phyloP scores from a whole-genome alignment of 2,888 invertebrate species.

The Diaphora mendica region DNA sequence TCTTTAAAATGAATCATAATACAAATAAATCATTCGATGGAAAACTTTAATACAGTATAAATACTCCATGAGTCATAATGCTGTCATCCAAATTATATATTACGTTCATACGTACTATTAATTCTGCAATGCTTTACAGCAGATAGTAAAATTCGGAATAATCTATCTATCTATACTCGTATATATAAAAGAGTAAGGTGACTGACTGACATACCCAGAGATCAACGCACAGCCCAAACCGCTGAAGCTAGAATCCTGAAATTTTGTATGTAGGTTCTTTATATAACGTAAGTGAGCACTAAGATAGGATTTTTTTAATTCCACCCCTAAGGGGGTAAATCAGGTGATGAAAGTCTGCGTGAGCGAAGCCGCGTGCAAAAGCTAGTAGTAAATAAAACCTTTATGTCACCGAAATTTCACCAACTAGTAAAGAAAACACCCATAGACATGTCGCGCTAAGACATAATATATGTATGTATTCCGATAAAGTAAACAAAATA shows the following conservation, averaged over 20 bases:
- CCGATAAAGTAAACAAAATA: not conserved
- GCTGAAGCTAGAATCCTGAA: too few relatives aligned
- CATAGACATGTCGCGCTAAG: conserved; percentile 11
- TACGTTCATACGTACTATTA: conserved; percentile 13
- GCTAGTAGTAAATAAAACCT: conserved; percentile 10
- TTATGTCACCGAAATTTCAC: conserved; percentile 17
- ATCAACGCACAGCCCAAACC: too few relatives aligned
- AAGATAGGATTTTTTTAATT: too few relatives aligned
- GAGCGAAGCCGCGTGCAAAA: too few relatives aligned
- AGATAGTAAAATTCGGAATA: not conserved
- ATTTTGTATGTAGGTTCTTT: too few relatives aligned
- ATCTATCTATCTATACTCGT: too few relatives aligned
- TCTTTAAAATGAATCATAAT: conserved; percentile 45
- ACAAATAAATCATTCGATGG: conserved; percentile 46
- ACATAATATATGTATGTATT: not conserved
- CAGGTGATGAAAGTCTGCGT: too few relatives aligned
- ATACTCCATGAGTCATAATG: conserved; percentile 40
- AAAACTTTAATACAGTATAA: conserved; percentile 37
- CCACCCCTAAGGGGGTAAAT: too few relatives aligned
- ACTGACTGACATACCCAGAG: too few relatives aligned
- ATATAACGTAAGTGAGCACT: too few relatives aligned
- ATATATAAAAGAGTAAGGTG: too few relatives aligned
- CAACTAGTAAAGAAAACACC: conserved; percentile 14
- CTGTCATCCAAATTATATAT: conserved; percentile 34
- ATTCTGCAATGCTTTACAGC: not conserved